Percentiles rank a stretch among this genome's conserved stretches.
phyloP scores from a whole-genome alignment of 2,888 invertebrate genomes.

The Limenitis camilla region DNA sequence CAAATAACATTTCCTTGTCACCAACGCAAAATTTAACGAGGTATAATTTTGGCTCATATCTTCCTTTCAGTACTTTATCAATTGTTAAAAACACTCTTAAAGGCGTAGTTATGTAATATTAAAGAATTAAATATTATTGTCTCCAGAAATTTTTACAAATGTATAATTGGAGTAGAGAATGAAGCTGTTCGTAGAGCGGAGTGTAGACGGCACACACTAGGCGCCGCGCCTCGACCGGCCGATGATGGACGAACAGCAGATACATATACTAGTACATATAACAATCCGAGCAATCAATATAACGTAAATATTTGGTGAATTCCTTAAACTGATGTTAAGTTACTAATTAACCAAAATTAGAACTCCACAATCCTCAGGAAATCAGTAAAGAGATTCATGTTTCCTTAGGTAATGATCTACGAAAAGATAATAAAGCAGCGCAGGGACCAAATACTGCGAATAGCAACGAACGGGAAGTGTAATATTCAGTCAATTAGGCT shows the following conservation, averaged over 20 bases:
- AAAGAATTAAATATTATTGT: neutral
- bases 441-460: neutral
- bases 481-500: constrained; percentile 20
- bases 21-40: constrained; percentile 15
- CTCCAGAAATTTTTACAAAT: neutral
- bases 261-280: neutral
- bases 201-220: neutral
- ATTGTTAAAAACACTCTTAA: no score
- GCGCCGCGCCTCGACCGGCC: constrained; percentile 13
- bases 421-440: no score
- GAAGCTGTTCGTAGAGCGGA: neutral
- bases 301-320: constrained; percentile 22
- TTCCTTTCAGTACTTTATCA: no score
- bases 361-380: neutral
- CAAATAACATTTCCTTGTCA: constrained; percentile 20
- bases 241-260: constrained; percentile 20
- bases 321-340: neutral
- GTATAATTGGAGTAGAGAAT: neutral
- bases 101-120: neutral
- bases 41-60: constrained; percentile 5
- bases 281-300: constrained; percentile 13
- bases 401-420: no score
- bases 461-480: constrained; percentile 22
- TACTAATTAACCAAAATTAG: neutral
- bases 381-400: no score